A percentile compares a stretch with the other conserved stretches of the same genome.
Evolutionary conservation across 2,797 vertebrate genomes (phyloP).

Genomic region (Clarias laeviceps): DNA sequence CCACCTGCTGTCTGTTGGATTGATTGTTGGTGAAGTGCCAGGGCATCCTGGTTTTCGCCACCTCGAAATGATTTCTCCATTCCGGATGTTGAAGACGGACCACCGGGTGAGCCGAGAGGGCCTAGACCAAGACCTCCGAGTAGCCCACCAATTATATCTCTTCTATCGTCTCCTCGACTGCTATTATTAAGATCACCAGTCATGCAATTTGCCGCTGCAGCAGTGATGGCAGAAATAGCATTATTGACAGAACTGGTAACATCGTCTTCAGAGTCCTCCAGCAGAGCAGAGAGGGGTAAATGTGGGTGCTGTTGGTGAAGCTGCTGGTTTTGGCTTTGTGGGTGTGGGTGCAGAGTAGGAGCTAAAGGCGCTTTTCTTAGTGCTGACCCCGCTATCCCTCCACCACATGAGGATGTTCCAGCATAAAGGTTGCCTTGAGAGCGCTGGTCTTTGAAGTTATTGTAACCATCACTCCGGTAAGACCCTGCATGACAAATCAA

Average conservation of each 20-base stretch:
- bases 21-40: constrained; percentile 60
- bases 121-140: constrained; percentile 82
- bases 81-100: constrained; percentile 76
- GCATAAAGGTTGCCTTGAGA: constrained; percentile 83
- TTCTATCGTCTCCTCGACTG: constrained; percentile 79
- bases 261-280: constrained; percentile 85
- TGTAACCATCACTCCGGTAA: constrained; percentile 62
- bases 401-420: constrained; percentile 80
- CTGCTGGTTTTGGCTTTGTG: constrained; percentile 80
- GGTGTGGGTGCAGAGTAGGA: constrained; percentile 82
- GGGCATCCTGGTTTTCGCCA: constrained; percentile 68
- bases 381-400: constrained; percentile 79
- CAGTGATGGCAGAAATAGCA: constrained; percentile 82
- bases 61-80: constrained; percentile 79
- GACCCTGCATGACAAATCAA: constrained; percentile 83
- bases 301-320: constrained; percentile 71
- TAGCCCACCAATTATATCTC: constrained; percentile 83
- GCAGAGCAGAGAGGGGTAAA: constrained; percentile 81
- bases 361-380: constrained; percentile 84
- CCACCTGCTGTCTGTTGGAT: constrained; percentile 73
- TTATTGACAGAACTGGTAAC: constrained; percentile 84
- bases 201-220: constrained; percentile 69
- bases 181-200: constrained; percentile 66
- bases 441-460: constrained; percentile 81
- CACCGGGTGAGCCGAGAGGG: constrained; percentile 71